These are phyloP conservation scores for Gobius niger DNA, from an alignment of 2,113 vertebrate genomes.

Conservation along the genomic window DNA sequence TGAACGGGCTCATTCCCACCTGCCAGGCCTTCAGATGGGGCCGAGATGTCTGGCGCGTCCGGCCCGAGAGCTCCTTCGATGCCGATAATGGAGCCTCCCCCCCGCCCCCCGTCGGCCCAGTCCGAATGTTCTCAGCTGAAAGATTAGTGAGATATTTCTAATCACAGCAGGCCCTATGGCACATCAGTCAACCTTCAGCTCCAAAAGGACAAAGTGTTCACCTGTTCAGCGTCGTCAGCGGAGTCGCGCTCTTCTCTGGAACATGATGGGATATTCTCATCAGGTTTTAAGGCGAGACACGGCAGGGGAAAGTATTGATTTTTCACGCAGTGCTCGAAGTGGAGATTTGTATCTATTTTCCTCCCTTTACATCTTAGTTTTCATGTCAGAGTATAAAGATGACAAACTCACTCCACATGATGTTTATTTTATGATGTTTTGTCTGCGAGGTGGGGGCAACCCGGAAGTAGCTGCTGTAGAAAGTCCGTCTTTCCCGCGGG, in stretches of 20 bases:
- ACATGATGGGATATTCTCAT: not conserved
- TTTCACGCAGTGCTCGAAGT: no score
- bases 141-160: slow-evolving; percentile 34
- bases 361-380: no score
- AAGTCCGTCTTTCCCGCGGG: no score
- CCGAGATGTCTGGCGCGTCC: slow-evolving; percentile 46
- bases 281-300: slow-evolving; percentile 27
- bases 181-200: not conserved
- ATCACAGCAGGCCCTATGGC: slow-evolving; percentile 20
- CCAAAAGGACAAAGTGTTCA: not conserved
- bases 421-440: no score
- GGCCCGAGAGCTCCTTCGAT: slow-evolving; percentile 42
- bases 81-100: slow-evolving; percentile 59
- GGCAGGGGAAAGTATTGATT: no score
- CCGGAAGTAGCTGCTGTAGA: no score
- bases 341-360: no score
- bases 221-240: not conserved
- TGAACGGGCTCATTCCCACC: slow-evolving; percentile 77
- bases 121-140: slow-evolving; percentile 36
- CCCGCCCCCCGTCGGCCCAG: slow-evolving; percentile 45
- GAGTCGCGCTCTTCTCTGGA: not conserved
- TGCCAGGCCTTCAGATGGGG: slow-evolving; percentile 72
- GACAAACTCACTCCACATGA: no score
- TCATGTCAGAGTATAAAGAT: no score
- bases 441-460: no score